Base-by-base conservation (phyloP, 2,797 vertebrate genomes). In the Eleutherodactylus coqui region DNA sequence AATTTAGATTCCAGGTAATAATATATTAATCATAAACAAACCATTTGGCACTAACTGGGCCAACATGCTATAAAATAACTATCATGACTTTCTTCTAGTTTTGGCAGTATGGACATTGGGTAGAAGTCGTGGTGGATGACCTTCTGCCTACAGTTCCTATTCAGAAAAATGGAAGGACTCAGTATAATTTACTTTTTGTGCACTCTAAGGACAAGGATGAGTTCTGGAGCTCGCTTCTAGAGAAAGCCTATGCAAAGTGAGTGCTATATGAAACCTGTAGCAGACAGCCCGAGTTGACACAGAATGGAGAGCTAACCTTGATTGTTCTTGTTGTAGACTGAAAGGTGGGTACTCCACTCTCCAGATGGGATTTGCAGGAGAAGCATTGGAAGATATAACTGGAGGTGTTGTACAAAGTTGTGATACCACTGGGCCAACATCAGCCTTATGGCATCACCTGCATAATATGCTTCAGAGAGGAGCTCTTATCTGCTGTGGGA, bases 181-280 rank as follows among this genome's bases (percentile, higher is more conserved):
- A 21, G 5, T 91, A 93, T 47, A 21, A 85, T 0, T 92, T 95
- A 81, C 64, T 94, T 53, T 96, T 91, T 85, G 91, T 96, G 58
- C 91, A 82, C 53, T 95, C 94, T 1, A 89, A 92, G 0, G 88
- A 92, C 2, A 91, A 10, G 70, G 4, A 88, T 0, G 95, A 96
- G 91, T 96, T 95, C 90, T 96, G 95, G 95, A 95, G 94, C 88
- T 87, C 94, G 0, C 91, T 96, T 86, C 92, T 96, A 88, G 95
- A 96, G 89, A 96, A 96, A 87, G 95, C 95, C 49, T 96, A 96
- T 21, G 94, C 95, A 85, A 96, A 96, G 95, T 96, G 62, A 93
- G 93, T 88, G 13, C 17, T 4, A 76, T 9, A 17, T 17, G 7
- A 16, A 19, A 32, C 27, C 3, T 29, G 5, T 19, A 3, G 8